Conservation (phyloP, 2,797 vertebrate species). For the Enteromius anoplus region DNA sequence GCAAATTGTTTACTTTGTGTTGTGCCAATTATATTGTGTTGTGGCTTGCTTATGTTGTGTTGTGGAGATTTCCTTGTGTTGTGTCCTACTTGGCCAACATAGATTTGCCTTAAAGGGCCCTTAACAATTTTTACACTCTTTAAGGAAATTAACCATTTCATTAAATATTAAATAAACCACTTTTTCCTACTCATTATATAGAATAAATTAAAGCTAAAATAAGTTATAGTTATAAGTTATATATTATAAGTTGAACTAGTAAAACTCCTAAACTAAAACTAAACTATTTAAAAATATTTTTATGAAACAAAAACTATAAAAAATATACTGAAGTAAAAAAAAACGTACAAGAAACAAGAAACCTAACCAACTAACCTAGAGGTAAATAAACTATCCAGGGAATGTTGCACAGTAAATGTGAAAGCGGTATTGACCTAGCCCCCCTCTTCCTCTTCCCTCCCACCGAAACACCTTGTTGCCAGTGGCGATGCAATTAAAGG, state of each 20-base stretch:
- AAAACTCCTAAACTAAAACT: not conserved
- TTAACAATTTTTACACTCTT: not conserved
- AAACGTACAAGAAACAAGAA: not conserved
- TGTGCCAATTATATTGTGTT: too few relatives aligned
- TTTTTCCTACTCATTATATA: not conserved
- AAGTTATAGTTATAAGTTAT: not conserved
- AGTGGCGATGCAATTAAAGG: constrained; percentile 90
- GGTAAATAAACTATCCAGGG: constrained; percentile 40
- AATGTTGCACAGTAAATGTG: constrained; percentile 71
- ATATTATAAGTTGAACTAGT: not conserved
- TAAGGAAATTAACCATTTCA: not conserved
- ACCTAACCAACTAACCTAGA: constrained; percentile 27
- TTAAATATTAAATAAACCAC: not conserved
- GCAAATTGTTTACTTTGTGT: too few relatives aligned
- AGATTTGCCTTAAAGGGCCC: constrained; percentile 1
- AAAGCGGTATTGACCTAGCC: constrained; percentile 81
- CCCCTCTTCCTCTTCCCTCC: constrained; percentile 76
- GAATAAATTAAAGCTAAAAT: not conserved
- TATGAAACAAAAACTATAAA: not conserved
- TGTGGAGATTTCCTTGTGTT: not conserved
- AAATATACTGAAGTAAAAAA: not conserved
- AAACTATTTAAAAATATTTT: not conserved
- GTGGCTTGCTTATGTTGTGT: not conserved
- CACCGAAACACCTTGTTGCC: constrained; percentile 85
- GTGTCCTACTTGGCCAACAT: not conserved